These are phyloP conservation scores for Craseonycteris thonglongyai DNA, from an alignment of 2,113 vertebrate genomes.

Conservation along the genomic window DNA sequence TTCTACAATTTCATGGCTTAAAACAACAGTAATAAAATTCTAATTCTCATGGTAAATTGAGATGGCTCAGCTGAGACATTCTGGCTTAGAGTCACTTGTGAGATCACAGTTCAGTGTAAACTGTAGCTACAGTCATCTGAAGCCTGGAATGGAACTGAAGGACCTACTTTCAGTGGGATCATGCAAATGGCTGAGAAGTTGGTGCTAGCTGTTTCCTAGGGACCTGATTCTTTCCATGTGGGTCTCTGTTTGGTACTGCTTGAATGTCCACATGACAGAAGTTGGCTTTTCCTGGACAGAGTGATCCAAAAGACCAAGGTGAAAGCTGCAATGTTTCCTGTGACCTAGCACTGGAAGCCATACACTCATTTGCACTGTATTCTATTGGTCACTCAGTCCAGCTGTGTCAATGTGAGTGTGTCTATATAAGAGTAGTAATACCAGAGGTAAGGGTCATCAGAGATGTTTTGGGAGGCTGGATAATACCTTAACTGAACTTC, in stretches of 20 bases:
- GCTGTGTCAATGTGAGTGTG: background rate
- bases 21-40: background rate
- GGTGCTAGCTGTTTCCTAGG: background rate
- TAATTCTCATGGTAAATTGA: background rate
- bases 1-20: background rate
- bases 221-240: background rate
- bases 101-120: background rate
- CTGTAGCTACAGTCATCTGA: background rate
- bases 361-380: background rate
- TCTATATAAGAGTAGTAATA: background rate
- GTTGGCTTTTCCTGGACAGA: background rate
- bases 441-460: background rate
- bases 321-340: background rate
- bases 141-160: background rate
- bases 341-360: background rate
- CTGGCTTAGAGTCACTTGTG: background rate
- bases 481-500: background rate
- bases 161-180: background rate
- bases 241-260: background rate
- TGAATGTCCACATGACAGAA: background rate
- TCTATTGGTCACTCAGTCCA: background rate
- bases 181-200: background rate
- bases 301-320: background rate
- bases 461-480: fast-evolving
- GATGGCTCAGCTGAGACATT: background rate